Conservation (phyloP, 2,888 invertebrate species). For the Seira ritae region DNA sequence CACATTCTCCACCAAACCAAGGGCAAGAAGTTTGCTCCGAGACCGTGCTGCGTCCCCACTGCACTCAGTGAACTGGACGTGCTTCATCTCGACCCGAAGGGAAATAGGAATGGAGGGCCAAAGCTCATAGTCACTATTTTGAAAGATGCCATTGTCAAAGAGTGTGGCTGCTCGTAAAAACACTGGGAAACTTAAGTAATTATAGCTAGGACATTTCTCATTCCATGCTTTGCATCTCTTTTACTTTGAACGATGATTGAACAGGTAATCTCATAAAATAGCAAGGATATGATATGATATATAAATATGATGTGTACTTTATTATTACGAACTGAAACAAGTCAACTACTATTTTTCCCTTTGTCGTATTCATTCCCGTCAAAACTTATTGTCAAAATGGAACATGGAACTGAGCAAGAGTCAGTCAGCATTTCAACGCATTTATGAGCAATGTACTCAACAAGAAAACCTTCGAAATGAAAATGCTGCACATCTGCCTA, state of each 20-base stretch:
- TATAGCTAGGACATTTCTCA: conserved; percentile 19
- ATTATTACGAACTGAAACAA: not conserved
- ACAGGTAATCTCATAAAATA: conserved; percentile 44
- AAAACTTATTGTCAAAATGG: too few species aligned
- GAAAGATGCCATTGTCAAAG: conserved; percentile 72
- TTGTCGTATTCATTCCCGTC: too few species aligned
- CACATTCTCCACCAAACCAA: conserved; percentile 71
- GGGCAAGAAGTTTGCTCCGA: conserved; percentile 66
- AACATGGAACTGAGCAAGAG: too few species aligned
- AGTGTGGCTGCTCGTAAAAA: conserved; percentile 73
- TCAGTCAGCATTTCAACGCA: too few species aligned
- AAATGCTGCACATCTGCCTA: too few species aligned
- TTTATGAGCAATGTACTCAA: too few species aligned
- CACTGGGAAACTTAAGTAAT: not conserved
- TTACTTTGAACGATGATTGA: conserved; percentile 31
- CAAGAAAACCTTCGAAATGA: too few species aligned
- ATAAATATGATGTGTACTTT: not conserved
- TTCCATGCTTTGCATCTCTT: conserved; percentile 23
- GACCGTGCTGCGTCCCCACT: conserved; percentile 73
- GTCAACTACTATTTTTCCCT: not conserved
- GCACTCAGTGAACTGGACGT: conserved; percentile 71
- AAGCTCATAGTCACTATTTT: conserved; percentile 71
- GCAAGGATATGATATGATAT: too few species aligned
- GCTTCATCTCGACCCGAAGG: conserved; percentile 69
- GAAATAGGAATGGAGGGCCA: conserved; percentile 59